These are phyloP conservation scores for Drosophila atripex DNA, from an alignment of 2,888 invertebrate genomes.

Conservation along the genomic window DNA sequence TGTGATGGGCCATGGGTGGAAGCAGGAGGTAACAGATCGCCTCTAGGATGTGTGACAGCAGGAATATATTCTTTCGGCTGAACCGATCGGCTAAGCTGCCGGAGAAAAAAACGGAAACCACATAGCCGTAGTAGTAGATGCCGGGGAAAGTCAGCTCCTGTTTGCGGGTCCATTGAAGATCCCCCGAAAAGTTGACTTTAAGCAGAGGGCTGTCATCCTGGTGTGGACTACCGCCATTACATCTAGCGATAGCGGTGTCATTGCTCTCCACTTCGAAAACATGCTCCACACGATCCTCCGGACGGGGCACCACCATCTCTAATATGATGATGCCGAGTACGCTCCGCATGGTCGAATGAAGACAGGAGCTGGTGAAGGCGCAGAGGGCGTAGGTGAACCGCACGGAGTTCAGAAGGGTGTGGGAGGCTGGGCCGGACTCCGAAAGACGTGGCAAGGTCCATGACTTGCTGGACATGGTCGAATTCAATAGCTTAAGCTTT, in stretches of 20 bases:
- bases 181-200: slow-evolving; percentile 69
- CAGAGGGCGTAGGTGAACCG: slow-evolving; percentile 82
- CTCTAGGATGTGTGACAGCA: slow-evolving; percentile 80
- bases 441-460: slow-evolving; percentile 52
- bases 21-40: slow-evolving; percentile 83
- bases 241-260: slow-evolving; percentile 11
- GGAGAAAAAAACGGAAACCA: slow-evolving; percentile 82
- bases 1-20: slow-evolving; percentile 83
- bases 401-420: slow-evolving; percentile 77
- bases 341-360: slow-evolving; percentile 84
- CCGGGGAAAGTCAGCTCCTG: slow-evolving; percentile 85
- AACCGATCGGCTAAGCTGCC: slow-evolving; percentile 83
- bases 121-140: slow-evolving; percentile 85
- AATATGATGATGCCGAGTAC: slow-evolving; percentile 85
- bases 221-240: background rate
- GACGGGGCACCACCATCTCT: slow-evolving; percentile 85
- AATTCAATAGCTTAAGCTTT: background rate
- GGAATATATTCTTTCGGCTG: slow-evolving; percentile 83
- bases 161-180: slow-evolving; percentile 85
- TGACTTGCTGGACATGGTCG: slow-evolving; percentile 53
- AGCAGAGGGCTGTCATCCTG: background rate
- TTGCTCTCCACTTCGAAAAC: slow-evolving; percentile 3
- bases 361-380: slow-evolving; percentile 80
- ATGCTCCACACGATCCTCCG: slow-evolving; percentile 27
- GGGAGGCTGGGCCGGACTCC: slow-evolving; percentile 4